These are phyloP conservation scores for Oreonectes daqikongensis DNA, from an alignment of 2,797 vertebrate species.

Conservation along the genomic window DNA sequence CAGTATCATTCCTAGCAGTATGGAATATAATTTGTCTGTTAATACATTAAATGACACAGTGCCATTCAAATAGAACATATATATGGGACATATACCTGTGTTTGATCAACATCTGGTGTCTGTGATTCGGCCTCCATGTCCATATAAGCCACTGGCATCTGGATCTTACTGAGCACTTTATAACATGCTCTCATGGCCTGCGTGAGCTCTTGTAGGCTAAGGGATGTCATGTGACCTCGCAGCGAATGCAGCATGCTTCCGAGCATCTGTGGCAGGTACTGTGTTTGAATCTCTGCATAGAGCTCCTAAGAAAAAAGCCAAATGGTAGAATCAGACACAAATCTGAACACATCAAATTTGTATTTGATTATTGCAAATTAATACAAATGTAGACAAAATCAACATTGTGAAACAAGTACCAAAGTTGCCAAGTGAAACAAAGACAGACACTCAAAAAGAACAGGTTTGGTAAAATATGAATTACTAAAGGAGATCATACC, in stretches of 20 bases:
- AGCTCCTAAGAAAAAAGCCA: constrained; percentile 80
- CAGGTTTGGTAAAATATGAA: neutral
- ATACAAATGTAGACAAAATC: neutral
- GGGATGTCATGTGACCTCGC: constrained; percentile 72
- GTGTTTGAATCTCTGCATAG: constrained; percentile 93
- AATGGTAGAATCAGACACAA: neutral
- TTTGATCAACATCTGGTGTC: constrained; percentile 56
- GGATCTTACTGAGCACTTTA: constrained; percentile 94
- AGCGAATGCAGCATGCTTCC: constrained; percentile 84
- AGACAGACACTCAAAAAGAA: too few relatives aligned
- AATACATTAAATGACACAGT: neutral
- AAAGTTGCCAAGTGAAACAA: too few relatives aligned
- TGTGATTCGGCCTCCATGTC: constrained; percentile 75
- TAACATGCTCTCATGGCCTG: constrained; percentile 88
- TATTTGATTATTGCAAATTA: too few relatives aligned
- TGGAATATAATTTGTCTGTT: neutral
- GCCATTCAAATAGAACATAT: neutral
- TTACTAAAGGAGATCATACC: constrained; percentile 70
- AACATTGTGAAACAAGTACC: neutral
- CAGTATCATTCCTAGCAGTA: neutral
- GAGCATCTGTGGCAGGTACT: constrained; percentile 93
- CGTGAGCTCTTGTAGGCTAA: constrained; percentile 85
- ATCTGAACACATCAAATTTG: neutral
- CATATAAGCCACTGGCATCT: constrained; percentile 93
- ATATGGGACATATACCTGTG: constrained; percentile 28